Evolutionary conservation across 2,113 vertebrate species (phyloP).

Genomic region (Poeciliopsis turrubarensis): DNA sequence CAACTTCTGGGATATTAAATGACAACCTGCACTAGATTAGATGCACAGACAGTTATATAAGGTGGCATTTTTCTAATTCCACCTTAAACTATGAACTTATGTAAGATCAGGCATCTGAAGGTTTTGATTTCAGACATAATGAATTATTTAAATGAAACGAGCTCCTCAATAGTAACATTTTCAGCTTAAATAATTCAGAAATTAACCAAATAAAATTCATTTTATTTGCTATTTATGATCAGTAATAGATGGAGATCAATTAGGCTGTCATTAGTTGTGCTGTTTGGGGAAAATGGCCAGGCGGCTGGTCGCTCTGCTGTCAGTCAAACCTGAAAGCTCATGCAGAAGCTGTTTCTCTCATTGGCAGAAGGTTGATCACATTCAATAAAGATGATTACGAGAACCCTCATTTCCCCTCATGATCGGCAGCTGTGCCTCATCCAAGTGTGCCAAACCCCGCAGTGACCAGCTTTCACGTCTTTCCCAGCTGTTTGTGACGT

Average conservation of each 20-base stretch:
- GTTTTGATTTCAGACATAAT: not conserved
- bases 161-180: not conserved
- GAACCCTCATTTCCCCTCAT: slow-evolving; percentile 18
- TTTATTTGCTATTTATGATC: too few species aligned
- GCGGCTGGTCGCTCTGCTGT: not conserved
- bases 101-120: not conserved
- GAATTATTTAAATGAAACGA: not conserved
- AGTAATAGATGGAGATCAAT: too few species aligned
- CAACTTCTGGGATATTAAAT: slow-evolving; percentile 37
- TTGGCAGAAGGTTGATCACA: slow-evolving; percentile 5
- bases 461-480: slow-evolving; percentile 36
- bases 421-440: slow-evolving; percentile 46
- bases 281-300: not conserved
- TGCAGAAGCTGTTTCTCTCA: slow-evolving; percentile 14
- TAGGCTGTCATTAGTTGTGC: not conserved
- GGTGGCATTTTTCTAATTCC: slow-evolving; percentile 1
- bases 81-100: slow-evolving; percentile 4
- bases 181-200: not conserved
- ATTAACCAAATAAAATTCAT: too few species aligned
- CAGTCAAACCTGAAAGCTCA: slow-evolving; percentile 35
- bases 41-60: slow-evolving; percentile 20
- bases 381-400: slow-evolving; percentile 36
- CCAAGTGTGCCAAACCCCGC: slow-evolving; percentile 25
- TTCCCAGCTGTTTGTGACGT: slow-evolving; percentile 27
- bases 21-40: slow-evolving; percentile 39